Evolutionary conservation across 2,888 invertebrate species (phyloP).

Genomic region (Protonemura montana): DNA sequence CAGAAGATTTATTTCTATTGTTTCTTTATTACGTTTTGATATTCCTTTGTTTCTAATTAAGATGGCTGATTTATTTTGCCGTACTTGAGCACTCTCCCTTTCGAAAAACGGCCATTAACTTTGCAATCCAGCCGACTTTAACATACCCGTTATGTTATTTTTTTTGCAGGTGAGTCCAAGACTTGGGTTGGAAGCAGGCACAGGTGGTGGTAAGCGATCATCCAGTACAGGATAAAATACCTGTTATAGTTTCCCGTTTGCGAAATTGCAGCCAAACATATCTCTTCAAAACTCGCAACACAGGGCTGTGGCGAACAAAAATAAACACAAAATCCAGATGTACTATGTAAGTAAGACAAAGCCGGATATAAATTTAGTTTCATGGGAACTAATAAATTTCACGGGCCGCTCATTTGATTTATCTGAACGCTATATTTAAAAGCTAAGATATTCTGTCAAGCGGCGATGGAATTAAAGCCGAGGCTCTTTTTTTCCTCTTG

Average conservation of each 20-base stretch:
- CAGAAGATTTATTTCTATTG: conserved; percentile 7
- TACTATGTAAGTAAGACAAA: background rate
- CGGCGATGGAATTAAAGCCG: background rate
- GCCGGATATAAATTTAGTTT: background rate
- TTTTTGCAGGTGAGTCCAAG: conserved; percentile 37
- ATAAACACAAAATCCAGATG: background rate
- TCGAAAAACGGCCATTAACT: background rate
- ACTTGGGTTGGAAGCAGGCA: background rate
- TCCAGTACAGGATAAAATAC: background rate
- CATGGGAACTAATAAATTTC: conserved; percentile 7
- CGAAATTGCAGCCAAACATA: conserved; percentile 1
- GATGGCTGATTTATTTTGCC: background rate
- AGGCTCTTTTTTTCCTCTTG: background rate
- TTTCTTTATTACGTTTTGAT: conserved; percentile 12
- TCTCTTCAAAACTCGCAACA: conserved; percentile 1
- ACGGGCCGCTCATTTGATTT: background rate
- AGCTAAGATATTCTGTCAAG: background rate
- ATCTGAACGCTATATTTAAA: background rate
- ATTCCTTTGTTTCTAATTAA: conserved; percentile 12
- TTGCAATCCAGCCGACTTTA: conserved; percentile 15
- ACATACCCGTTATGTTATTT: background rate
- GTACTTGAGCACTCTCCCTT: background rate
- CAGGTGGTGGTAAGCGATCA: conserved; percentile 35
- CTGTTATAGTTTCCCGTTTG: background rate
- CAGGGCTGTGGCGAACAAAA: background rate